Evolutionary conservation across 2,113 vertebrate species (phyloP).

Genomic region (Megaleporinus macrocephalus): DNA sequence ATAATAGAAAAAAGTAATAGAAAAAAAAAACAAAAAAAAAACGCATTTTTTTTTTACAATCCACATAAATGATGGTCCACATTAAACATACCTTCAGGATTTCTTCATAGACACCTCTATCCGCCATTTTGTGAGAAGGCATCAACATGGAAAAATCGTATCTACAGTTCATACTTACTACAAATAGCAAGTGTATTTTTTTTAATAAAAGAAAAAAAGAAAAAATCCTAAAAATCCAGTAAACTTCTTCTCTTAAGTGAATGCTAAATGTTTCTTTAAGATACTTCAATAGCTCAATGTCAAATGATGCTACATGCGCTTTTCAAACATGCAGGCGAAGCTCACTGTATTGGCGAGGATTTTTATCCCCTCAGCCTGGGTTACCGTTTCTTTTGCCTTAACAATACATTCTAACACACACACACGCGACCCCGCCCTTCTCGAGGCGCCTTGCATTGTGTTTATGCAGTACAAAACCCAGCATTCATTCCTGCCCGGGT

Average conservation of each 20-base stretch:
- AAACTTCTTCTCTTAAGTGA: slow-evolving; percentile 3
- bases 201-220: neutral
- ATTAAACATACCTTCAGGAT: slow-evolving; percentile 48
- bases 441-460: slow-evolving; percentile 32
- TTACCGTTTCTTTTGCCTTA: slow-evolving; percentile 32
- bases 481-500: slow-evolving; percentile 23
- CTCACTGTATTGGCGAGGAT: slow-evolving; percentile 37
- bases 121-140: slow-evolving; percentile 40
- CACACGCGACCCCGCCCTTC: slow-evolving; percentile 36
- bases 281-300: slow-evolving; percentile 32
- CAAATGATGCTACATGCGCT: slow-evolving; percentile 35
- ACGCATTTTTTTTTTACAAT: no score
- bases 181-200: neutral
- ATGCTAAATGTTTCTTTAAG: slow-evolving; percentile 28
- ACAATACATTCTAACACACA: slow-evolving; percentile 32
- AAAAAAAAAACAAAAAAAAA: neutral
- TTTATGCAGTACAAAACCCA: slow-evolving; percentile 46
- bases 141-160: neutral
- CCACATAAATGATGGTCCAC: neutral
- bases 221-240: slow-evolving; percentile 19
- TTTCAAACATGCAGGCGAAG: slow-evolving; percentile 20
- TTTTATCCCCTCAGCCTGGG: slow-evolving; percentile 54
- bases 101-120: neutral
- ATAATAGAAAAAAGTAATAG: neutral
- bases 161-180: neutral